Percentiles rank a stretch among this genome's conserved stretches.
These are phyloP conservation scores for Eclectus roratus DNA, from an alignment of 2,113 vertebrate species.

Conservation along the genomic window DNA sequence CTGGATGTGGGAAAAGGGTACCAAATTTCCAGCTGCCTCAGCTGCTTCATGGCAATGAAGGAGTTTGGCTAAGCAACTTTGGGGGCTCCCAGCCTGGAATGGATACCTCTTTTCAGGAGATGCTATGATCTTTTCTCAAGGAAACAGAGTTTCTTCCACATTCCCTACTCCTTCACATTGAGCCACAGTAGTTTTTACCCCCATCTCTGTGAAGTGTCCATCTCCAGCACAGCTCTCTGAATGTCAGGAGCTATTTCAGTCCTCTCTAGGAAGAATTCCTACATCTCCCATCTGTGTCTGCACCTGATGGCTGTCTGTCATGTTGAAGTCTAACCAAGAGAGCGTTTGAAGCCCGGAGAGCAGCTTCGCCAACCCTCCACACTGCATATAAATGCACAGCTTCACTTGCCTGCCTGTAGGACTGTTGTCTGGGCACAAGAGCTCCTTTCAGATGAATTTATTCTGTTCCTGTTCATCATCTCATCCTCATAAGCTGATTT, in stretches of 20 bases:
- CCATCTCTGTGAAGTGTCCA: conserved; percentile 46
- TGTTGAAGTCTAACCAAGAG: conserved; percentile 59
- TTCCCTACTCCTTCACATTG: not conserved
- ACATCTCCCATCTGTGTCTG: conserved; percentile 62
- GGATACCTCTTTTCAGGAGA: not conserved
- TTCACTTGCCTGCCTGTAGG: conserved; percentile 32
- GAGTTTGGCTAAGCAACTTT: not conserved
- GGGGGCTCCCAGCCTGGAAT: not conserved
- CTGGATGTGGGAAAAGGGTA: not conserved
- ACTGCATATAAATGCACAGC: conserved; percentile 64
- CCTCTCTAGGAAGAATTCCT: conserved; percentile 56
- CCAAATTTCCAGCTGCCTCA: not conserved
- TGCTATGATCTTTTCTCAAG: not conserved
- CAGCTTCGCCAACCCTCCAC: conserved; percentile 59
- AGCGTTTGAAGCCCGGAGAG: conserved; percentile 5
- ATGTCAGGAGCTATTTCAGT: conserved; percentile 59
- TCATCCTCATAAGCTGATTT: not conserved
- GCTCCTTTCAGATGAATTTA: conserved; percentile 47
- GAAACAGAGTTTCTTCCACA: not conserved
- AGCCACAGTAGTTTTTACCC: not conserved
- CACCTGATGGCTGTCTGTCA: conserved; percentile 67
- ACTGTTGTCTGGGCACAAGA: conserved; percentile 48
- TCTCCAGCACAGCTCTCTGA: conserved; percentile 47
- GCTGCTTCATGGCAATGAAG: not conserved
- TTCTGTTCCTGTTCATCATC: conserved; percentile 35